Percentiles rank a stretch among this genome's conserved stretches.
Evolutionary conservation across 2,113 vertebrate species (phyloP).

Genomic region (Perca fluviatilis): DNA sequence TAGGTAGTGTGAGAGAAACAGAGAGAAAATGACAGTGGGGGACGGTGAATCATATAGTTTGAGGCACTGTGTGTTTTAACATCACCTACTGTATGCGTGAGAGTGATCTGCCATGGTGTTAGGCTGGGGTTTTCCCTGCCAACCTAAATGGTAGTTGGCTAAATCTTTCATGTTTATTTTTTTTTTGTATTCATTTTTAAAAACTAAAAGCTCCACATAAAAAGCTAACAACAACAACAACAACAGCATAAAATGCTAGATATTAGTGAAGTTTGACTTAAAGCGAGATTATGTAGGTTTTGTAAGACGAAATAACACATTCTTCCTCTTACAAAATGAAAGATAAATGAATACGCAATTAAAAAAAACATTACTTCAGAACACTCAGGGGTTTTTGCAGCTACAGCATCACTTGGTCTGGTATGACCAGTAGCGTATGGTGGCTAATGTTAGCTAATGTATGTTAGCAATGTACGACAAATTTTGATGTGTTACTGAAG

Average conservation of each 20-base stretch:
- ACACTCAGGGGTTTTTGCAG: neutral
- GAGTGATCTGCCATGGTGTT: conserved; percentile 47
- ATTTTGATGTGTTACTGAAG: neutral
- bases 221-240: too few species aligned
- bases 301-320: neutral
- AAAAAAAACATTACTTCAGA: neutral
- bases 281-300: neutral
- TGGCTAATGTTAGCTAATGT: neutral
- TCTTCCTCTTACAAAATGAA: neutral
- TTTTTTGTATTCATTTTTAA: neutral
- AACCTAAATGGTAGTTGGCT: neutral
- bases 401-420: neutral
- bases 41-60: conserved; percentile 34
- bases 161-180: neutral
- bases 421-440: neutral
- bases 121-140: conserved; percentile 6
- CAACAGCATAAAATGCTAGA: neutral
- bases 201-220: neutral
- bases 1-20: neutral
- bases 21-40: conserved; percentile 7
- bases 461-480: too few species aligned
- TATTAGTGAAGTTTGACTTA: neutral
- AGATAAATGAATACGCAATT: neutral
- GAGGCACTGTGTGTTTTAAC: conserved; percentile 18
- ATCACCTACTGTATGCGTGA: conserved; percentile 26